Percentiles rank a stretch among this genome's conserved stretches.
Evolutionary conservation across 2,113 vertebrate genomes (phyloP).

Genomic region (Vireo altiloquus): DNA sequence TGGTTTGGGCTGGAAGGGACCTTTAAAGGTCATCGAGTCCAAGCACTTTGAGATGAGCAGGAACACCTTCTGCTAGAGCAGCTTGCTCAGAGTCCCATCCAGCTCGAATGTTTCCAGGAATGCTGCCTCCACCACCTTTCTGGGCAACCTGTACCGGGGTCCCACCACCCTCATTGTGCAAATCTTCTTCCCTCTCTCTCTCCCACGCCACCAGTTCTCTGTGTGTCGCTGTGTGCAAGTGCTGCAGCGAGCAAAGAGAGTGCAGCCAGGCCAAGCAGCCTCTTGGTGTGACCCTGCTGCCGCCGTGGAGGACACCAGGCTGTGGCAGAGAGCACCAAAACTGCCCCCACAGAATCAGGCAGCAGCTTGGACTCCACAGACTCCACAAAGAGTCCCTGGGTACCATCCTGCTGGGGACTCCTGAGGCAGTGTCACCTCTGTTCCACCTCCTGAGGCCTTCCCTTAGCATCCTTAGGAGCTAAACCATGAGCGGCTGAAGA

Average conservation of each 20-base stretch:
- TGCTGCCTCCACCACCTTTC: neutral
- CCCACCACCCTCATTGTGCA: neutral
- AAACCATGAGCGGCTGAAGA: neutral
- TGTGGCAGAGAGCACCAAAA: neutral
- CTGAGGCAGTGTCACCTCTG: neutral
- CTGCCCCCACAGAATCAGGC: rapidly evolving
- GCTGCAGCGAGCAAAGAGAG: neutral
- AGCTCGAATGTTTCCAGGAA: neutral
- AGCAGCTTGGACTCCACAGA: neutral
- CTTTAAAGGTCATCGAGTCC: neutral
- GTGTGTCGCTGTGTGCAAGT: rapidly evolving
- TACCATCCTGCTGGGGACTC: neutral
- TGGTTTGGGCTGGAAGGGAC: neutral
- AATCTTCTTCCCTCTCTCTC: neutral
- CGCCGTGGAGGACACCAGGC: rapidly evolving
- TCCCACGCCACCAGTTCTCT: rapidly evolving
- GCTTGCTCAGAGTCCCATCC: neutral
- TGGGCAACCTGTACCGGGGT: neutral
- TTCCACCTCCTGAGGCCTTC: neutral
- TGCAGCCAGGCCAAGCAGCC: neutral
- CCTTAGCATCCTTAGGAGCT: rapidly evolving
- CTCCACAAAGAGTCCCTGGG: too few relatives aligned
- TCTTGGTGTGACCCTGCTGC: neutral
- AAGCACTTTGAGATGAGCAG: neutral
- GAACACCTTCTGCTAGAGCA: neutral